Conservation (phyloP, 2,113 vertebrate genomes). For the Capra hircus region DNA sequence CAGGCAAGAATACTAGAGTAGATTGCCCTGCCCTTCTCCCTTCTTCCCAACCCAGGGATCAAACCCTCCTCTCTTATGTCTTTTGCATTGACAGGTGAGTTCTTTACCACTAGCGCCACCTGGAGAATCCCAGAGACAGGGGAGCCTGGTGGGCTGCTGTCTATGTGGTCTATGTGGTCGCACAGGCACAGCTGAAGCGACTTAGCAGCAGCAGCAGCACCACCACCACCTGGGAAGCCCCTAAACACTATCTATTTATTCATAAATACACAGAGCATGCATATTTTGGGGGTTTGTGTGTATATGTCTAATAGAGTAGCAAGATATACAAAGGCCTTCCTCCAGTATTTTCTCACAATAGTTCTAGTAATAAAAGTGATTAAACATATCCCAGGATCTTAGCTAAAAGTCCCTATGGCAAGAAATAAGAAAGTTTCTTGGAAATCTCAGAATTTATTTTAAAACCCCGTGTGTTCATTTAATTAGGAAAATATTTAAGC, state of each 20-base stretch:
- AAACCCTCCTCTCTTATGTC: background rate
- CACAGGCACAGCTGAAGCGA: too few relatives aligned
- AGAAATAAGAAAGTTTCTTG: background rate
- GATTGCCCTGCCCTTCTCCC: background rate
- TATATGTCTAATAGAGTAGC: background rate
- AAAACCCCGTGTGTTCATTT: background rate
- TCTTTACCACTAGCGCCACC: background rate
- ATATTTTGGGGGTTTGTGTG: background rate
- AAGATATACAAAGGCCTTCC: background rate
- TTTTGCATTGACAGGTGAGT: background rate
- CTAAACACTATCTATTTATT: background rate
- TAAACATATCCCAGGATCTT: background rate
- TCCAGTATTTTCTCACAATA: background rate
- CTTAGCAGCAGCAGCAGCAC: too few relatives aligned
- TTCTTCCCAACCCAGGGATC: background rate
- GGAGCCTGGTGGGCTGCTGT: too few relatives aligned
- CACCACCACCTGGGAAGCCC: accelerated
- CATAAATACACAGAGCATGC: background rate
- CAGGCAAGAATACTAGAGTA: background rate
- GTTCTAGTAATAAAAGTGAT: background rate
- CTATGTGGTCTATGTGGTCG: too few relatives aligned
- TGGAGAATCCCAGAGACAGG: background rate
- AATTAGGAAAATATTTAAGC: background rate
- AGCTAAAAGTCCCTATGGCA: background rate
- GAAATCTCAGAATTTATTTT: background rate